These are phyloP conservation scores for Recurvirostra avosetta DNA, from an alignment of 2,113 vertebrate genomes.

Conservation along the genomic window DNA sequence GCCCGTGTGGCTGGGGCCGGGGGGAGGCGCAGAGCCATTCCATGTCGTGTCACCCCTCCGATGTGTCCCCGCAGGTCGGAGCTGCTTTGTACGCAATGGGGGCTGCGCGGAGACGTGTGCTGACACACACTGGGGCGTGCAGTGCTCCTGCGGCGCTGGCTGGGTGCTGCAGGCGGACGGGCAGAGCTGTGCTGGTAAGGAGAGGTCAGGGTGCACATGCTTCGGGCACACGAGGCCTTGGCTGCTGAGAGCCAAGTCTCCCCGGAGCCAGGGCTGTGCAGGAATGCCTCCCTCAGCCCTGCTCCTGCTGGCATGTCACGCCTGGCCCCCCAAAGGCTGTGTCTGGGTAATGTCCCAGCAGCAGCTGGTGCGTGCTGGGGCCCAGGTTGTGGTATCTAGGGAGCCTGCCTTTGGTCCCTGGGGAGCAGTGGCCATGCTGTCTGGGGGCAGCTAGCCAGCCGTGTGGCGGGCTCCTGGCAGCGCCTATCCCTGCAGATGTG, in stretches of 20 bases:
- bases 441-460: neutral
- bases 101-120: constrained; percentile 80
- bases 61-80: constrained; percentile 67
- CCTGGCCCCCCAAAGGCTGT: neutral
- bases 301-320: rapidly evolving
- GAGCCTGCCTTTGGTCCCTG: neutral
- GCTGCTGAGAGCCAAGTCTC: neutral
- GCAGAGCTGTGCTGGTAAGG: constrained; percentile 80
- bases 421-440: neutral
- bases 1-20: rapidly evolving
- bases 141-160: constrained; percentile 78
- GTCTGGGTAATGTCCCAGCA: neutral
- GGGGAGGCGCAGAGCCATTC: neutral
- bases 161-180: constrained; percentile 74
- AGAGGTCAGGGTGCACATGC: rapidly evolving
- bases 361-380: neutral
- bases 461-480: neutral
- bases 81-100: constrained; percentile 79
- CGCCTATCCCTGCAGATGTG: constrained; percentile 67
- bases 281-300: neutral
- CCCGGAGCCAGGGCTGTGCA: rapidly evolving
- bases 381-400: neutral
- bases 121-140: constrained; percentile 77
- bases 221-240: rapidly evolving
- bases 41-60: rapidly evolving